Evolutionary conservation across 1,140 invertebrate species (phyloP), one percentile per base, ranked within the genome.

Genomic region (Mamestra configurata): DNA sequence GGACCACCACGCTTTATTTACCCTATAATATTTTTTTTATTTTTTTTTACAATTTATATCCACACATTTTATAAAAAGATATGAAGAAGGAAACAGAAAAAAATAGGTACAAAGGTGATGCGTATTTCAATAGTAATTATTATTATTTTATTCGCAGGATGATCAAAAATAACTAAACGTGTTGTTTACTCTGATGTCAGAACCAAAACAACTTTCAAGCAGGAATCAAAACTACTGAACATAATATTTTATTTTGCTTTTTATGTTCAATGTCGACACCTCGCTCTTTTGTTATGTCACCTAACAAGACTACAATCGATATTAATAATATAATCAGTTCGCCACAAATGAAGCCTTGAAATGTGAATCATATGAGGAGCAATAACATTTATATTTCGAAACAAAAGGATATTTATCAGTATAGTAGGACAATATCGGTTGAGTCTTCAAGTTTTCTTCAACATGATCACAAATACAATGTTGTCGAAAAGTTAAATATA

Each of bases 181-280:
- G 37, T 40, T 46, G 13, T 46, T 46, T 15, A 46, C 1, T 40
- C 6, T 15, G 31, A 64, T 37, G 10, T 37, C 35, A 64, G 4
- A 15, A n/a, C n/a, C n/a, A n/a, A 61, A 64, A 64, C 59, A 64
- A 64, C 59, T 64, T 64, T 64, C 59, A 64, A 64, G 13, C n/a
- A 64, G 59, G 59, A 64, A 64, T 27, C 24, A 64, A 7, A 64
- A 40, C 37, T 8, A n/a, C 7, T 61, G 31, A n/a, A 61, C 35
- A 37, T 24, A 64, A 5, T 11, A 18, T 35, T 37, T 40, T 37
- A 35, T 61, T 64, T 40, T 20, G 22, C 1, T 13, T 57, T 31
- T 31, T 31, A 31, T 31, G 27, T 27, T 7, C 22, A 27, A 13
- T 20, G 8, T 20, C 11, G 5, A 18, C 5, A 53, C 6, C 51